phyloP scores from a whole-genome alignment of 2,113 vertebrate species.

The Alouatta palliata region DNA sequence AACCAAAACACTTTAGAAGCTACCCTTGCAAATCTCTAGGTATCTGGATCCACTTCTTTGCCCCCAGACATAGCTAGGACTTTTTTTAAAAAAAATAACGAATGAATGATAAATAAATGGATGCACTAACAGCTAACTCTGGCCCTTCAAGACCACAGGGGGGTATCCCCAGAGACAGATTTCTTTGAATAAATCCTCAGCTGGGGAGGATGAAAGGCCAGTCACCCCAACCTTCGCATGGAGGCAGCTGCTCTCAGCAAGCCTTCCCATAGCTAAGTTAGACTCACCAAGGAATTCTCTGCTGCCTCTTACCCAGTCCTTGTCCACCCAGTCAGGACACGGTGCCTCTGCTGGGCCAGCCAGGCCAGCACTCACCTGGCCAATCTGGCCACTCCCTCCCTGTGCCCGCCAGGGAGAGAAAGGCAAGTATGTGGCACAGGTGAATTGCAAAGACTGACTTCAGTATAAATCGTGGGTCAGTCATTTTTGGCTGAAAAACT shows the following conservation, averaged over 20 bases:
- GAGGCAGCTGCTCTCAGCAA: background rate
- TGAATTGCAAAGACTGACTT: background rate
- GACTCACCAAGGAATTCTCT: background rate
- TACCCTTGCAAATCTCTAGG: background rate
- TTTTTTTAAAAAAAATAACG: background rate
- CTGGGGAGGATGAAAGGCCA: background rate
- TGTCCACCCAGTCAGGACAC: background rate
- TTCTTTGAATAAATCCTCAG: background rate
- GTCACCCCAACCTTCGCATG: background rate
- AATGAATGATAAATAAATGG: background rate
- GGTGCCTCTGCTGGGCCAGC: background rate
- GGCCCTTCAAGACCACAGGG: background rate
- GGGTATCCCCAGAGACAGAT: background rate
- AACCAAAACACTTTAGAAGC: background rate
- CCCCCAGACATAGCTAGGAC: background rate
- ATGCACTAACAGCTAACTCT: background rate
- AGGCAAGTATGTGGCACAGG: too few species aligned
- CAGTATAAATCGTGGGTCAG: background rate
- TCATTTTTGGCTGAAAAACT: conserved; percentile 5
- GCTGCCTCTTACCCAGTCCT: background rate
- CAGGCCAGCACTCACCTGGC: background rate
- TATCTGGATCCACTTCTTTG: background rate
- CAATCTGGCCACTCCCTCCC: background rate
- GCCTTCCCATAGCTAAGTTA: background rate
- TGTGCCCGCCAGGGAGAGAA: background rate